Conservation (phyloP, 2,888 invertebrate genomes). For the Platycnemis pennipes region DNA sequence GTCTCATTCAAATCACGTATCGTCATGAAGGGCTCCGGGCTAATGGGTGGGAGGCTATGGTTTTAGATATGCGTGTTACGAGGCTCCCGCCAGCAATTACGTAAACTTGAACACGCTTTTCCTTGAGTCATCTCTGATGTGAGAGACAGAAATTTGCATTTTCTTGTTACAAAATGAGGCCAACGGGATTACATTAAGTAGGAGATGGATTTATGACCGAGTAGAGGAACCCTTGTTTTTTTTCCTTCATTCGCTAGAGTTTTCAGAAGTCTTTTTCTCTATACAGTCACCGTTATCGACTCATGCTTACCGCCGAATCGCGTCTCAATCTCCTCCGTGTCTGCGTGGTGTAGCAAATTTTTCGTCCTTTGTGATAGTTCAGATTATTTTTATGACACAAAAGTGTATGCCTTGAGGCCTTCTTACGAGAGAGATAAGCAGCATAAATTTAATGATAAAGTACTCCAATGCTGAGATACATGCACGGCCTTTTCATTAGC, state of each 20-base stretch:
- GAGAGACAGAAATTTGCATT: constrained; percentile 26
- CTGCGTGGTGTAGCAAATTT: background rate
- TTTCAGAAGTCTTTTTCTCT: background rate
- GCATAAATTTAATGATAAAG: background rate
- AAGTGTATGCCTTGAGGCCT: background rate
- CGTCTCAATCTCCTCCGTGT: background rate
- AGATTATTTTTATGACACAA: background rate
- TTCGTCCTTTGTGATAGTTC: background rate
- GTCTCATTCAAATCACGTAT: constrained; percentile 21
- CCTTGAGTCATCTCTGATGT: constrained; percentile 29
- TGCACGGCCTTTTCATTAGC: background rate
- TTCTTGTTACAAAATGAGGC: constrained; percentile 22
- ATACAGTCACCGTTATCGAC: background rate
- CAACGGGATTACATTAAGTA: background rate
- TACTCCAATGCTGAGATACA: background rate
- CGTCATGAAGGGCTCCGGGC: constrained; percentile 15
- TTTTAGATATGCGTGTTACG: constrained; percentile 22
- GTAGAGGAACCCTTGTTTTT: background rate
- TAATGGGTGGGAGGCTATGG: constrained; percentile 28
- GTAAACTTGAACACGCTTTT: constrained; percentile 14
- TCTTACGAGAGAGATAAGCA: background rate
- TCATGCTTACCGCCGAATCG: background rate
- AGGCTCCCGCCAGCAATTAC: background rate
- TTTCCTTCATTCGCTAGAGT: background rate
- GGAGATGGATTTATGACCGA: background rate